These are phyloP conservation scores for Boulengeromyrus knoepffleri DNA, from an alignment of 2,113 vertebrate genomes.

Conservation along the genomic window DNA sequence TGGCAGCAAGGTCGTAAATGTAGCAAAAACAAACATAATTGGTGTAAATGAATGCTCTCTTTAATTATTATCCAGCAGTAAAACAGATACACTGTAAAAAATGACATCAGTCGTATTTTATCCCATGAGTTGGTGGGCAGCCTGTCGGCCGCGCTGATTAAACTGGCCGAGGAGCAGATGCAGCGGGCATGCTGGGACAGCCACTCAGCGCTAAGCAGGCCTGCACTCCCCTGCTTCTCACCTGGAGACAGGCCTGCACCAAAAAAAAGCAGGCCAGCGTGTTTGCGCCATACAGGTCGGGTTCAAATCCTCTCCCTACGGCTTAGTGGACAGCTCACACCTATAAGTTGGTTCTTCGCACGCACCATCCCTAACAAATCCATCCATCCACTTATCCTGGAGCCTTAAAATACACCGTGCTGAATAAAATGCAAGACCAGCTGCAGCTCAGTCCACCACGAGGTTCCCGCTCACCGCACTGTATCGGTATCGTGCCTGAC, in stretches of 20 bases:
- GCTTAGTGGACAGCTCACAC: not conserved
- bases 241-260: not conserved
- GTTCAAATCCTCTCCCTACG: not conserved
- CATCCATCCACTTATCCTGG: not conserved
- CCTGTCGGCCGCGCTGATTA: not conserved
- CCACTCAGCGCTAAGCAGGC: not conserved
- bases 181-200: not conserved
- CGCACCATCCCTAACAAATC: not conserved
- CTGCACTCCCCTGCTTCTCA: not conserved
- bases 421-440: not conserved
- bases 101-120: not conserved
- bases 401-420: not conserved
- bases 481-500: constrained; percentile 7
- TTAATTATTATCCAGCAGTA: constrained; percentile 9
- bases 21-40: not conserved
- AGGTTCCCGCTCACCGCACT: not conserved
- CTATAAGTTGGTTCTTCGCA: not conserved
- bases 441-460: not conserved
- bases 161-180: not conserved
- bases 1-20: not conserved
- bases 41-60: not conserved
- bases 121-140: not conserved
- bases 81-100: not conserved
- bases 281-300: not conserved
- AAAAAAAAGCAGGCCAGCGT: not conserved